phyloP scores from a whole-genome alignment of 2,113 vertebrate species.

The Poecile atricapillus region DNA sequence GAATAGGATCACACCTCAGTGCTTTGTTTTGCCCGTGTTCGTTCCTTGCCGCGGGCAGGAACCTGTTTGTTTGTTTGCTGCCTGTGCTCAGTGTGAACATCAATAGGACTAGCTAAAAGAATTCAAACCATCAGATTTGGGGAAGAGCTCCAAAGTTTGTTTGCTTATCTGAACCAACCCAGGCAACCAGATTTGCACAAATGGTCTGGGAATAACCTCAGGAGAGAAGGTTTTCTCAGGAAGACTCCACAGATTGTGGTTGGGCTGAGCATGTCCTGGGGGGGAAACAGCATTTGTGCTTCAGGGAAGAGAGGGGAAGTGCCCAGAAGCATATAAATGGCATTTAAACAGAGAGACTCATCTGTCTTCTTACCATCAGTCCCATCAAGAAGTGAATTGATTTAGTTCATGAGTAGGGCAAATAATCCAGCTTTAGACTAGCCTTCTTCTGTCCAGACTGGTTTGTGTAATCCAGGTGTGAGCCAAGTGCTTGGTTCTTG shows the following conservation, averaged over 20 bases:
- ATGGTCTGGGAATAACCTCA: neutral
- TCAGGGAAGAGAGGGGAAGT: neutral
- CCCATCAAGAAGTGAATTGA: neutral
- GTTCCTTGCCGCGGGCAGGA: constrained; percentile 21
- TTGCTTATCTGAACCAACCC: constrained; percentile 30
- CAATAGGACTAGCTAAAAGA: constrained; percentile 29
- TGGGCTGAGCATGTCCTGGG: neutral
- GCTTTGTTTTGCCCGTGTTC: constrained; percentile 52
- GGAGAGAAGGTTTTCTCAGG: neutral
- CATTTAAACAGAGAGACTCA: neutral
- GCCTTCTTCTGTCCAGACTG: neutral
- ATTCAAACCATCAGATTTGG: constrained; percentile 19
- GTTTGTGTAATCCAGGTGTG: neutral
- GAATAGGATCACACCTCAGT: constrained; percentile 43
- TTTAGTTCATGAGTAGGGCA: neutral
- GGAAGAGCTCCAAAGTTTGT: constrained; percentile 32
- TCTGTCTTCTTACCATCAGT: neutral
- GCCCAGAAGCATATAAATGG: neutral
- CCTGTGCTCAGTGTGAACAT: constrained; percentile 16
- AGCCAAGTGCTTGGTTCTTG: neutral
- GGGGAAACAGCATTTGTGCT: neutral
- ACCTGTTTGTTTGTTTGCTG: constrained; percentile 61
- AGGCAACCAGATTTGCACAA: neutral
- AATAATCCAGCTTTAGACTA: neutral
- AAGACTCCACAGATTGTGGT: neutral